A percentile compares a stretch with the other conserved stretches of the same genome.
Evolutionary conservation across 2,888 invertebrate genomes (phyloP).

Genomic region (Noctua fimbriata): DNA sequence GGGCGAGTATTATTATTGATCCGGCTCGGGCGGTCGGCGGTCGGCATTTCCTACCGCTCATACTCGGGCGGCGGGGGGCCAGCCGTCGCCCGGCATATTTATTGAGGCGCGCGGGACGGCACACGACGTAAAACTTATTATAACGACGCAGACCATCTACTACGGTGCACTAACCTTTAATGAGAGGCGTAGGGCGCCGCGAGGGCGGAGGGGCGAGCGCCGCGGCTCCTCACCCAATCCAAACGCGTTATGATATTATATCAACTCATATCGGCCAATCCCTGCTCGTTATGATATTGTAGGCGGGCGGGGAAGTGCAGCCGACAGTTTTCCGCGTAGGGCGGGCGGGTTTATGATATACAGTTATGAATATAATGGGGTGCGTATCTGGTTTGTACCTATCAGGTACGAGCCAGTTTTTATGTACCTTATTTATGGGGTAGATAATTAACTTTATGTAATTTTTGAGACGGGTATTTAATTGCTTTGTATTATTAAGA

Average conservation of each 20-base stretch:
- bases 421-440: slow-evolving; percentile 36
- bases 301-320: slow-evolving; percentile 84
- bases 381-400: slow-evolving; percentile 67
- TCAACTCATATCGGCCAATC: slow-evolving; percentile 90
- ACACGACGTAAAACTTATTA: slow-evolving; percentile 86
- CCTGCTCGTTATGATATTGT: slow-evolving; percentile 90
- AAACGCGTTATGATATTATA: slow-evolving; percentile 92
- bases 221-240: slow-evolving; percentile 88
- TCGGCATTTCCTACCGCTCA: slow-evolving; percentile 89
- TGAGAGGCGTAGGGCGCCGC: slow-evolving; percentile 77
- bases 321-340: slow-evolving; percentile 83
- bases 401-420: slow-evolving; percentile 60
- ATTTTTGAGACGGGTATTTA: too few species aligned
- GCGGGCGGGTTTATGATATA: slow-evolving; percentile 89
- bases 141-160: slow-evolving; percentile 80
- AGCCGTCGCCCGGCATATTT: slow-evolving; percentile 84
- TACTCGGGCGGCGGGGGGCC: slow-evolving; percentile 81
- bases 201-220: slow-evolving; percentile 79
- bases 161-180: slow-evolving; percentile 86
- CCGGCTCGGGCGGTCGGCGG: slow-evolving; percentile 85
- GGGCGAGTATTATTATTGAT: slow-evolving; percentile 91
- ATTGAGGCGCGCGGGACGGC: slow-evolving; percentile 83
- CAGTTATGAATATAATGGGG: slow-evolving; percentile 88
- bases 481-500: not conserved
- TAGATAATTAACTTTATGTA: slow-evolving; percentile 4